phyloP scores from a whole-genome alignment of 2,797 vertebrate species.

The Poecilia gillii region DNA sequence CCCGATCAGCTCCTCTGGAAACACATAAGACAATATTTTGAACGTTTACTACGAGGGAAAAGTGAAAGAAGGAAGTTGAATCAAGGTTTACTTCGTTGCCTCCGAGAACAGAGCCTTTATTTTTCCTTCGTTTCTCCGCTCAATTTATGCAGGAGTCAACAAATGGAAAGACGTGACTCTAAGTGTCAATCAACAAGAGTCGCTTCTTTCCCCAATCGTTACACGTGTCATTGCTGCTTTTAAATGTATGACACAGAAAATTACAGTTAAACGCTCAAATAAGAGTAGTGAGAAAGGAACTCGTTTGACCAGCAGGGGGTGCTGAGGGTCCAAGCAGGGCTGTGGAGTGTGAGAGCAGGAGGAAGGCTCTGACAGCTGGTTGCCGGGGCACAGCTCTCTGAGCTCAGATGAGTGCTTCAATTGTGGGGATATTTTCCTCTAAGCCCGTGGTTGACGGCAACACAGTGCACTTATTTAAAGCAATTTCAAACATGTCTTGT shows the following conservation, averaged over 20 bases:
- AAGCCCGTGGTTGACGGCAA: slow-evolving; percentile 88
- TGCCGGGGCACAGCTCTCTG: slow-evolving; percentile 78
- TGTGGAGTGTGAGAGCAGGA: slow-evolving; percentile 36
- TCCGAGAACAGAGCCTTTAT: not conserved
- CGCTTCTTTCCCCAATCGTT: not conserved
- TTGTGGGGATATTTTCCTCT: slow-evolving; percentile 87
- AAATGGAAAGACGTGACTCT: not conserved
- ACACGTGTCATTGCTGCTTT: not conserved
- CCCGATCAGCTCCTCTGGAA: not conserved
- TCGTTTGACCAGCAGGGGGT: slow-evolving; percentile 75
- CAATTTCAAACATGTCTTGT: slow-evolving; percentile 92
- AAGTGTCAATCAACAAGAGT: not conserved
- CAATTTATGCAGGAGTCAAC: not conserved
- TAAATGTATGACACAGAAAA: not conserved
- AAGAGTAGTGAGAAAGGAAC: slow-evolving; percentile 9
- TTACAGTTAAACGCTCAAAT: no score
- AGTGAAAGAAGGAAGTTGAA: not conserved
- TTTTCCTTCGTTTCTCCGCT: not conserved
- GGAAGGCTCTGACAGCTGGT: slow-evolving; percentile 59
- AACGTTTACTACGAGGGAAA: not conserved
- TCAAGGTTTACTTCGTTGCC: not conserved
- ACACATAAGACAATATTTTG: not conserved
- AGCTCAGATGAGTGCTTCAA: slow-evolving; percentile 86
- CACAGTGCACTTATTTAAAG: slow-evolving; percentile 91
- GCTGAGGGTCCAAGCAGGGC: slow-evolving; percentile 77